Base-by-base conservation (phyloP, 1,140 invertebrate genomes). In the Brachionus sp. region DNA sequence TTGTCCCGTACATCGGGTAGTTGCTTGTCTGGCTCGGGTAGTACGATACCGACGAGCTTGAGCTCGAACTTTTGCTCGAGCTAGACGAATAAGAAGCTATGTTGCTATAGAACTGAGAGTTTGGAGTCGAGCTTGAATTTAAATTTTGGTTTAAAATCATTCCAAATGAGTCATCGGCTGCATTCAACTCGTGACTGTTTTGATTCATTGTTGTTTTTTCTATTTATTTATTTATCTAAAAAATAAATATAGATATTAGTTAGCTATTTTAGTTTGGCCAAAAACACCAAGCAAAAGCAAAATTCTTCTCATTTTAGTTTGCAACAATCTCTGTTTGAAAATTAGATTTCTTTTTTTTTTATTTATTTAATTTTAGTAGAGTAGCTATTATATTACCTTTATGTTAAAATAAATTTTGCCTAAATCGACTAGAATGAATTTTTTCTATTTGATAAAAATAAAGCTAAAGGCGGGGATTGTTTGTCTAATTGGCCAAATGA, bases 371-470 rank as follows among this genome's bases (percentile, higher is more conserved):
- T 37, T 70, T 37, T 39, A 19, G 16, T 39, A 19, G 16, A 39
- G 33, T 70, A 70, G 66, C 37, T 70, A 70, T 70, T 70, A 16
- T 70, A 16, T 70, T 70, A 70, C 66, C 66, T 70, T 70, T 70
- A 70, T 70, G 66, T 16, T 70, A 70, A 70, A 39, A 39, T 37
- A 29, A 29, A 29, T 64, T 64, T 12, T 10, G 39, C 39, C 6
- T 10, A 42, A 42, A 42, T 42, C n/a, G 50, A 57, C 19, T 57
- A 66, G 16, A 70, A 70, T 39, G n/a, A 33, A 70, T 42, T 70
- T 70, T 37, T 70, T 5, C 37, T 70, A 70, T 70, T 70, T 70
- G 66, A 35, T 70, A 44, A 23, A 70, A 39, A 70, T 16, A 13
- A 70, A 35, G 37, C 9, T 7, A 70, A 16, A 19, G 66, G 66